phyloP scores from a whole-genome alignment of 2,797 vertebrate genomes.

The Taenioides sp. region DNA sequence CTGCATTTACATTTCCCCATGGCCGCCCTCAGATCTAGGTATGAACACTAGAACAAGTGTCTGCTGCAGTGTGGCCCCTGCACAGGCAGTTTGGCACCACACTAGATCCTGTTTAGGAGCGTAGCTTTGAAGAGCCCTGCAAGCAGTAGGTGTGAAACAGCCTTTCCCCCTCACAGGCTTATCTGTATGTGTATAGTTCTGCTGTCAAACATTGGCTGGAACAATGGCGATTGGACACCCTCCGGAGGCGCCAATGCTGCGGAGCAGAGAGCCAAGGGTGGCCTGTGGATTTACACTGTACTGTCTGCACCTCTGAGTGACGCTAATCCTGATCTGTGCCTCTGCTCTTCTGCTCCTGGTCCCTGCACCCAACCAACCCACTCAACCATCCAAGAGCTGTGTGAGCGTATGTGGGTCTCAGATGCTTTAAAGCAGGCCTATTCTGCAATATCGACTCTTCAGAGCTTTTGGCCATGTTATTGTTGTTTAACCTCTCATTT shows the following conservation, averaged over 20 bases:
- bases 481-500: too few species aligned
- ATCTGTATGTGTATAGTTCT: constrained; percentile 47
- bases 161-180: constrained; percentile 47
- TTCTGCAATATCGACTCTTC: too few species aligned
- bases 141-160: constrained; percentile 56
- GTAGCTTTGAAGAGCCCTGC: constrained; percentile 46
- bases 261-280: background rate
- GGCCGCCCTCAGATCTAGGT: constrained; percentile 20
- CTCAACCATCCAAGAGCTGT: too few species aligned
- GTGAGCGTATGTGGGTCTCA: too few species aligned
- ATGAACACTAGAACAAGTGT: constrained; percentile 13
- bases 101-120: constrained; percentile 56
- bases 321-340: background rate
- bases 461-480: too few species aligned
- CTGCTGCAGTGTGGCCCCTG: constrained; percentile 22
- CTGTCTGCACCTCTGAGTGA: background rate
- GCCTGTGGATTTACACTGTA: background rate
- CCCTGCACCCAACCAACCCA: too few species aligned
- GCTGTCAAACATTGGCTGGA: constrained; percentile 57
- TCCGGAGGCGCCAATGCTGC: background rate
- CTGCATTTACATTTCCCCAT: background rate
- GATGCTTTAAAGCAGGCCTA: too few species aligned
- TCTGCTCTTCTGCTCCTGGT: background rate
- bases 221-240: constrained; percentile 64
- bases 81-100: constrained; percentile 41